Evolutionary conservation across 1,140 invertebrate species (phyloP).

Genomic region (Zaprionus capensis): DNA sequence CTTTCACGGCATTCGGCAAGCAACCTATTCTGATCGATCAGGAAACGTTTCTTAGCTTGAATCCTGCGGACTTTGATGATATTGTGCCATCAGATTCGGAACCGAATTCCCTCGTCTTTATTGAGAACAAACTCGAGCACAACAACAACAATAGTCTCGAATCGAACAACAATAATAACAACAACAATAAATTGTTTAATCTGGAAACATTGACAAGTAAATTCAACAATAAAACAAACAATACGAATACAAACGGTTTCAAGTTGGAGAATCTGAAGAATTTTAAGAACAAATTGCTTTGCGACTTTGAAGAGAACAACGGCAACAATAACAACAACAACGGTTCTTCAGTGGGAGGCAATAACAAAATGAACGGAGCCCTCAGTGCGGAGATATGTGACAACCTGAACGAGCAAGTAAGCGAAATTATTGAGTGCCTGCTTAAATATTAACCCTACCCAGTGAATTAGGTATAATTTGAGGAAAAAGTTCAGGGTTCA

Average conservation of each 20-base stretch:
- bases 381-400: slow-evolving; percentile 82
- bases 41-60: slow-evolving; percentile 82
- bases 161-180: slow-evolving; percentile 70
- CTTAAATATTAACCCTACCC: slow-evolving; percentile 25
- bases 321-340: slow-evolving; percentile 49
- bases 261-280: slow-evolving; percentile 83
- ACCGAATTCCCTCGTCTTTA: slow-evolving; percentile 75
- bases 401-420: slow-evolving; percentile 84
- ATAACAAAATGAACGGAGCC: slow-evolving; percentile 80
- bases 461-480: slow-evolving; percentile 7
- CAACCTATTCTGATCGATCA: slow-evolving; percentile 82
- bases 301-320: slow-evolving; percentile 76
- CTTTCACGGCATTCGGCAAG: slow-evolving; percentile 61
- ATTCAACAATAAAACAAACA: slow-evolving; percentile 81
- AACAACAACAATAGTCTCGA: slow-evolving; percentile 65
- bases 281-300: slow-evolving; percentile 83
- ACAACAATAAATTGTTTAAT: slow-evolving; percentile 70
- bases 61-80: slow-evolving; percentile 82
- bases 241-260: slow-evolving; percentile 83
- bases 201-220: slow-evolving; percentile 77
- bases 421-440: slow-evolving; percentile 28
- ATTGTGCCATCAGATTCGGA: slow-evolving; percentile 83
- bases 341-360: slow-evolving; percentile 34
- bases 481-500: slow-evolving; percentile 52
- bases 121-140: slow-evolving; percentile 74